Base-by-base conservation (phyloP, 2,888 invertebrate species). In the Hartigia nigra region DNA sequence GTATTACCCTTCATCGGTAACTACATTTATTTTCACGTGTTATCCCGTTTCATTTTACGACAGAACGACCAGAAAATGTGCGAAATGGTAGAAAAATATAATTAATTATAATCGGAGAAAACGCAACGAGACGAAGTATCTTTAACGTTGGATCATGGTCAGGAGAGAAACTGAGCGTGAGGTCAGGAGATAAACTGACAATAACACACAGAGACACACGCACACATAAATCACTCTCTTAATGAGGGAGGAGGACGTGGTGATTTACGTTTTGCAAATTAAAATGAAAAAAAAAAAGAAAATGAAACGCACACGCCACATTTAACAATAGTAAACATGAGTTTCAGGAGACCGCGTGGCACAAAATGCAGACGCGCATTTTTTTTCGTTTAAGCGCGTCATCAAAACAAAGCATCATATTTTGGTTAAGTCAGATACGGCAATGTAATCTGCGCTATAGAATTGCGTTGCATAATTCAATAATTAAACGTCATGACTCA, bases 141-240 rank as follows among this genome's bases (percentile, higher is more conserved):
- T 76, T 34, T 75, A 70, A 78, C 69, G 37, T 36, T 31, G 34
- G 78, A 78, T 75, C 75, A 39, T 78, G 37, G 81, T 74, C 78
- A n/a, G n/a, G n/a, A n/a, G n/a, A n/a, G n/a, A n/a, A n/a, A n/a
- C n/a, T n/a, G 75, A 84, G 79, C 81, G 83, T 76, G 81, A 82
- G 83, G 88, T 88, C 87, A 90, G 88, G 85, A 85, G 86, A 81
- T 5, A 84, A 81, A 83, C 88, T 89, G 89, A 90, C 89, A 90
- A 90, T 90, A 90, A 89, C 82, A 83, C 79, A 86, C 77, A 79
- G 69, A 39, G 75, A 76, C 34, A 72, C 76, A 81, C 75, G 78
- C 75, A 35, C 74, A 77, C 69, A 69, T 36, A 79, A 37, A 79
- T 74, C 69, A 35, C 35, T 12, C 31, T 55, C 11, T 76, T 23